Evolutionary conservation across 1,140 invertebrate genomes (phyloP), one percentile per base, ranked within the genome.

Genomic region (Melipona quadrifasciata): DNA sequence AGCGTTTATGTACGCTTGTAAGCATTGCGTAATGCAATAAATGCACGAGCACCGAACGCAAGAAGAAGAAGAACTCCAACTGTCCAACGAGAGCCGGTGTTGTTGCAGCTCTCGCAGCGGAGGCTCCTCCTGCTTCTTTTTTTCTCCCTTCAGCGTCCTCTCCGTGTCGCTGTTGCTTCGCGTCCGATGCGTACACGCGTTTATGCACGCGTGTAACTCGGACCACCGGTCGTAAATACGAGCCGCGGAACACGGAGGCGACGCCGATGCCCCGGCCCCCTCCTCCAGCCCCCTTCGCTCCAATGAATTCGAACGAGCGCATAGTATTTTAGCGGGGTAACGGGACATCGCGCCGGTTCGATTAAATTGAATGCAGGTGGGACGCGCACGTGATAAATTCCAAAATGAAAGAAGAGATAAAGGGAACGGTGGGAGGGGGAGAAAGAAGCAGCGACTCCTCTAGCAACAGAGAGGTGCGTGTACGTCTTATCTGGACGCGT

Each of bases 1-100:
- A 61, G 55, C 70, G 73, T 67, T 70, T 86, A 71, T 58, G 67
- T 71, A 75, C 80, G 84, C 58, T 80, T 65, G 51, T 55, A 68
- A 83, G 80, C 84, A 58, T 89, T 89, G 68, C 78, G 78, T 89
- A 89, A 89, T 89, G 78, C 89, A 89, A 89, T 89, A 84, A 89
- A 89, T 89, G 86, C 71, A 73, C 27, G 8, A 75, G 39, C 34
- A 47, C 55, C 55, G 72, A n/a, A n/a, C 55, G 70, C 75, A n/a
- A n/a, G n/a, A 39, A 39, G 39, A 39, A 4, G 39, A 67, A 88
- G 76, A 82, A 57, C 24, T 51, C 76, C 70, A 82, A 82, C 79
- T 88, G 87, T 86, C 80, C 84, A 55, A 19, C n/a, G 39, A 17
- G 73, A 51, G 68, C 64, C 65, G 51, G 27, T 58, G 57, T 61